phyloP scores from a whole-genome alignment of 2,888 invertebrate species.

The Steinernema carpocapsae region DNA sequence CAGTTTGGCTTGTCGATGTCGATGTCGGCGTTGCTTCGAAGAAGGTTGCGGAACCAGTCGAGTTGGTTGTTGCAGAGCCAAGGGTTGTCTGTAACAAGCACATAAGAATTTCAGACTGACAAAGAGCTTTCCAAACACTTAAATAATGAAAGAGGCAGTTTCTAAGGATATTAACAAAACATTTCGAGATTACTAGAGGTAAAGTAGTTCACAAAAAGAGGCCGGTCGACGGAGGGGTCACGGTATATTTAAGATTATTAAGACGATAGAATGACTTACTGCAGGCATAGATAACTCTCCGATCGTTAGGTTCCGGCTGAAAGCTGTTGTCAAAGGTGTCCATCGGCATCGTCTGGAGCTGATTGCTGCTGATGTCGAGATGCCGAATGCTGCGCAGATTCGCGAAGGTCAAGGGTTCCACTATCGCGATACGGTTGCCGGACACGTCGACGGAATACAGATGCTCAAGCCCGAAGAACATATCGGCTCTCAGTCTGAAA shows the following conservation, averaged over 20 bases:
- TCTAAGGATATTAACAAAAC: not conserved
- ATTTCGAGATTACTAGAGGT: not conserved
- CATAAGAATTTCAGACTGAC: not conserved
- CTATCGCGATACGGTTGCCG: conserved; percentile 64
- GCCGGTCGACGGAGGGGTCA: conserved; percentile 24
- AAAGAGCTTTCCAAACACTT: too few relatives aligned
- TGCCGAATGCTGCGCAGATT: conserved; percentile 66
- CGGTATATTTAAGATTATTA: not conserved
- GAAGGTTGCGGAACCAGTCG: conserved; percentile 67
- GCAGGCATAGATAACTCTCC: conserved; percentile 67
- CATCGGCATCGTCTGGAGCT: conserved; percentile 63
- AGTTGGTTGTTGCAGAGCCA: conserved; percentile 68
- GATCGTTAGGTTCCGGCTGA: conserved; percentile 61
- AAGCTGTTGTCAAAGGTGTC: conserved; percentile 64
- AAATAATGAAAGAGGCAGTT: too few relatives aligned
- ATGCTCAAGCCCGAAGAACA: conserved; percentile 66
- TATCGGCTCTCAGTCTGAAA: conserved; percentile 65
- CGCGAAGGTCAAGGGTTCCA: conserved; percentile 66
- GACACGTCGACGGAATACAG: conserved; percentile 68
- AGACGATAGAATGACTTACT: conserved; percentile 48
- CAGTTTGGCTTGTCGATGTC: conserved; percentile 60
- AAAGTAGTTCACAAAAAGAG: too few relatives aligned
- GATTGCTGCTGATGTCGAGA: conserved; percentile 68
- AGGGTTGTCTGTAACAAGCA: conserved; percentile 61
- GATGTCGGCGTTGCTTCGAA: conserved; percentile 66